Conservation (phyloP, 2,113 vertebrate species). For the Phyllopteryx taeniolatus region DNA sequence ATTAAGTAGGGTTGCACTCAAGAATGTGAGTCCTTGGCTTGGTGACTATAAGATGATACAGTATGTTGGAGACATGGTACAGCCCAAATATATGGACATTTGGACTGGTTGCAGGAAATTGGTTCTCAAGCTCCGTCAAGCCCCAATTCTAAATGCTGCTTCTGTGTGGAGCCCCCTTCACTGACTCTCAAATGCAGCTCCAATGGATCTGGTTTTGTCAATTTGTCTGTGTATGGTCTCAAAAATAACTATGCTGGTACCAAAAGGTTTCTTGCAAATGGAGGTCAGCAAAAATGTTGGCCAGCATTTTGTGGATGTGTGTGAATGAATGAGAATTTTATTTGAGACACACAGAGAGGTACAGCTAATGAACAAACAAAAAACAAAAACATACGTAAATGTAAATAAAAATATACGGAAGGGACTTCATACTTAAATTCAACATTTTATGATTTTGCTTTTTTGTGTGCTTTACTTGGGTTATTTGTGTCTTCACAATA, state of each 20-base stretch:
- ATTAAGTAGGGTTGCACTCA: not conserved
- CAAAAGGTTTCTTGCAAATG: not conserved
- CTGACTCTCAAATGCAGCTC: not conserved
- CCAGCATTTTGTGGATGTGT: not conserved
- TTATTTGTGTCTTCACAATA: too few relatives aligned
- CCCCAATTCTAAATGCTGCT: not conserved
- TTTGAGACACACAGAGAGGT: too few relatives aligned
- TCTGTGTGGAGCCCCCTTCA: not conserved
- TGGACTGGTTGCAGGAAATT: not conserved
- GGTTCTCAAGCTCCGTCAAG: not conserved
- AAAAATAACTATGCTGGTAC: not conserved
- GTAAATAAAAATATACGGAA: too few relatives aligned
- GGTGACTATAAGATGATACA: not conserved
- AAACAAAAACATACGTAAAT: too few relatives aligned
- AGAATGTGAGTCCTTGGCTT: not conserved
- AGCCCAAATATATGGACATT: not conserved
- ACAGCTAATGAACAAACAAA: too few relatives aligned
- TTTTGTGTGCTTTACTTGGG: too few relatives aligned
- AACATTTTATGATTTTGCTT: too few relatives aligned
- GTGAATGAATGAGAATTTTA: not conserved
- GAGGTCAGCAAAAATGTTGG: not conserved
- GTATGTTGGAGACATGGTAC: too few relatives aligned
- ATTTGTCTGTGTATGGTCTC: not conserved
- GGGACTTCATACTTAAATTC: too few relatives aligned
- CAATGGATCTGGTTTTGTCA: not conserved